These are phyloP conservation scores for Junonia oenone DNA, from an alignment of 2,888 invertebrate genomes.

Conservation along the genomic window DNA sequence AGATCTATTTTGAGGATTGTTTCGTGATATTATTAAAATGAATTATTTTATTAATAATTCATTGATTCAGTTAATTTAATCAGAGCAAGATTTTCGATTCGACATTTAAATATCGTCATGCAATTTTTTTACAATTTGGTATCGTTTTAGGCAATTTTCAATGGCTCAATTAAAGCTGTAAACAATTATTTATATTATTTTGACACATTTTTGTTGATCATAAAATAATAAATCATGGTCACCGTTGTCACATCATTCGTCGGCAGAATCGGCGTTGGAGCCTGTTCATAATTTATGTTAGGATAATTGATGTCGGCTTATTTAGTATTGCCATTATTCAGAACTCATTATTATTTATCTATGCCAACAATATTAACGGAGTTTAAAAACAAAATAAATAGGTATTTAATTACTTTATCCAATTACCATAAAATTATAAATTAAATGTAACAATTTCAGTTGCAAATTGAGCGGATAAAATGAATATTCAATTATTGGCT, in stretches of 20 bases:
- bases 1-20: not conserved
- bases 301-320: slow-evolving; percentile 6
- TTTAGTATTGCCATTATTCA: slow-evolving; percentile 11
- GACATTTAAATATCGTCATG: too few relatives aligned
- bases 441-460: not conserved
- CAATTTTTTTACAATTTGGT: too few relatives aligned
- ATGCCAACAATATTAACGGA: not conserved
- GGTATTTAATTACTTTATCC: too few relatives aligned
- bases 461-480: not conserved
- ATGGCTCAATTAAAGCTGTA: too few relatives aligned
- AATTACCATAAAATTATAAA: not conserved
- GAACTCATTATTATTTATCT: not conserved
- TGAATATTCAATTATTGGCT: not conserved
- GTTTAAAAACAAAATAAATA: too few relatives aligned
- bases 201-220: not conserved
- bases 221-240: not conserved
- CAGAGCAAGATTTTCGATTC: too few relatives aligned
- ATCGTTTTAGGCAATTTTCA: too few relatives aligned
- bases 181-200: too few relatives aligned
- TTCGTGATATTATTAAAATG: not conserved
- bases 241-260: slow-evolving; percentile 10
- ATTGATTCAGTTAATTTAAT: not conserved
- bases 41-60: not conserved
- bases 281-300: slow-evolving; percentile 14
- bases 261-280: slow-evolving; percentile 3